Conservation (phyloP, 2,113 vertebrate genomes). For the Aleadryas rufinucha region DNA sequence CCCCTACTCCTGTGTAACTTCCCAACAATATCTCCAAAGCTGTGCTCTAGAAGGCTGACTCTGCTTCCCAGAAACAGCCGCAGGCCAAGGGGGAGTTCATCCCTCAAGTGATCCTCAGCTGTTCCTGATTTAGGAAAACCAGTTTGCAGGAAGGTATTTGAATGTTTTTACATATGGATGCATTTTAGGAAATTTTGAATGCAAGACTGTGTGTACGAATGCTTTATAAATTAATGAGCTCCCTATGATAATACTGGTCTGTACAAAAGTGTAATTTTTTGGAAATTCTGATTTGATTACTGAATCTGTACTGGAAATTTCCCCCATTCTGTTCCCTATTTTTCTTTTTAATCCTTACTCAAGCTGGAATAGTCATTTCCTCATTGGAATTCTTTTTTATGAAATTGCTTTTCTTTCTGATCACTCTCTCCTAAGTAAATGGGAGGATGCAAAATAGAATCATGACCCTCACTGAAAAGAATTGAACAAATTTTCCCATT, state of each 20-base stretch:
- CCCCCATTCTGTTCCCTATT: rapidly evolving
- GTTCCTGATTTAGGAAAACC: background rate
- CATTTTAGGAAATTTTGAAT: background rate
- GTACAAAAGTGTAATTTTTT: background rate
- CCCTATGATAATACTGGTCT: background rate
- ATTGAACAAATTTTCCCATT: background rate
- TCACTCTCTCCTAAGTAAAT: background rate
- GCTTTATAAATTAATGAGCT: background rate
- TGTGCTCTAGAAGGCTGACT: background rate
- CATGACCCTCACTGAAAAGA: background rate
- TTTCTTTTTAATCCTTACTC: background rate
- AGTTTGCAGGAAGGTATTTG: background rate
- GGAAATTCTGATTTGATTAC: background rate
- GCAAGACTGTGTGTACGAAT: background rate
- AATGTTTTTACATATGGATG: background rate
- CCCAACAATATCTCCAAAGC: background rate
- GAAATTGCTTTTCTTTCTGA: background rate
- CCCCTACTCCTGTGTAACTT: background rate
- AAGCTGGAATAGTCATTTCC: background rate
- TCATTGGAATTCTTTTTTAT: background rate
- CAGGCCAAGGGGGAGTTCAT: background rate
- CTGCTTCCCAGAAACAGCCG: background rate
- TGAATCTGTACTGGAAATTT: background rate
- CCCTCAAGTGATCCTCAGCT: background rate
- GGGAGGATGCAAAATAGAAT: background rate